Evolutionary conservation across 2,888 invertebrate species (phyloP).

Genomic region (Malachius bipustulatus): DNA sequence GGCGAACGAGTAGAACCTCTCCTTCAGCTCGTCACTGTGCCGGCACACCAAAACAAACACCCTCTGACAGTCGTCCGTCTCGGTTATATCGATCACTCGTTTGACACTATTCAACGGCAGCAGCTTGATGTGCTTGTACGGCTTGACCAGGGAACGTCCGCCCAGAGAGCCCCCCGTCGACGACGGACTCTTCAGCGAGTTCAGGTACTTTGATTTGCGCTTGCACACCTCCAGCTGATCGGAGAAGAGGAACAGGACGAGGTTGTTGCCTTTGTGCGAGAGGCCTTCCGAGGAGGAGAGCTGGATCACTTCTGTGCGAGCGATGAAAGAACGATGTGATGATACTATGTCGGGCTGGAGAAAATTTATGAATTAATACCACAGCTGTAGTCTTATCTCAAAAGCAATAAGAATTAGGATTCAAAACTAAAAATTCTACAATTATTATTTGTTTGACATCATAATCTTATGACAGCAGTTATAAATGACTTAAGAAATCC

Average conservation of each 20-base stretch:
- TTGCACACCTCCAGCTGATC: slow-evolving; percentile 90
- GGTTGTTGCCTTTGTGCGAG: slow-evolving; percentile 67
- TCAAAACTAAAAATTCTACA: neutral
- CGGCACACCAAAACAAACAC: slow-evolving; percentile 85
- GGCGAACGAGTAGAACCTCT: slow-evolving; percentile 78
- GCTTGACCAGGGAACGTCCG: slow-evolving; percentile 56
- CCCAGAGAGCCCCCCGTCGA: slow-evolving; percentile 34
- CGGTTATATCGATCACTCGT: slow-evolving; percentile 80
- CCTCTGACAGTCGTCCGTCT: slow-evolving; percentile 74
- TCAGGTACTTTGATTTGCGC: slow-evolving; percentile 66
- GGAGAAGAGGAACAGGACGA: slow-evolving; percentile 86
- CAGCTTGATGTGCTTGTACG: slow-evolving; percentile 83
- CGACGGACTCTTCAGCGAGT: slow-evolving; percentile 55
- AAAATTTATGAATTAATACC: too few relatives aligned
- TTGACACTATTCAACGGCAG: slow-evolving; percentile 82
- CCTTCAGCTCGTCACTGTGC: slow-evolving; percentile 74
- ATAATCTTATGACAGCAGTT: neutral
- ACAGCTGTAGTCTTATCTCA: too few relatives aligned
- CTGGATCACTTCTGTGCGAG: slow-evolving; percentile 80
- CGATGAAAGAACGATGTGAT: slow-evolving; percentile 81
- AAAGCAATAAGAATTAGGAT: slow-evolving; percentile 4
- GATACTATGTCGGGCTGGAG: slow-evolving; percentile 79
- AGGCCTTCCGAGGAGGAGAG: slow-evolving; percentile 59
- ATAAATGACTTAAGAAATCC: slow-evolving; percentile 3
- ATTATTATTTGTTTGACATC: neutral